Evolutionary conservation across 2,113 vertebrate genomes (phyloP).

Genomic region (Saccopteryx leptura): DNA sequence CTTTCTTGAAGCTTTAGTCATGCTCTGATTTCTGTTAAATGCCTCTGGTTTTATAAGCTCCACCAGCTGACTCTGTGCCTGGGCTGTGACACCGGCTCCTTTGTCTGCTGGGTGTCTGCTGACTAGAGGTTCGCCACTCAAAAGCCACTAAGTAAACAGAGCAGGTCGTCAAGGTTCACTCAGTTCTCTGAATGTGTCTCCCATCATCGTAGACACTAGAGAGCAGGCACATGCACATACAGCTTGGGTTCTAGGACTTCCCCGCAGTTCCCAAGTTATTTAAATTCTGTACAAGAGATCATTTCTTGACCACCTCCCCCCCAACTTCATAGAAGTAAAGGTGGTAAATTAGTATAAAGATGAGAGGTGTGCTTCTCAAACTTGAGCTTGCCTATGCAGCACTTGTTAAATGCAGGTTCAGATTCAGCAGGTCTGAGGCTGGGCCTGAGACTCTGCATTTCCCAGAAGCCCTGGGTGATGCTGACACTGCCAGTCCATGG

Average conservation of each 20-base stretch:
- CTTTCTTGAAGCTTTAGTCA: constrained; percentile 41
- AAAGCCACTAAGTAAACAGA: background rate
- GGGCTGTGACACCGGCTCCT: background rate
- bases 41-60: background rate
- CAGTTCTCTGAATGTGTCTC: background rate
- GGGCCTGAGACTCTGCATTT: background rate
- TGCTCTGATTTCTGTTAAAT: constrained; percentile 58
- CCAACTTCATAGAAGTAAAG: background rate
- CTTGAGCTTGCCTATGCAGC: background rate
- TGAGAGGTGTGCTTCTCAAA: background rate
- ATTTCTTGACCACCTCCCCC: background rate
- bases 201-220: background rate
- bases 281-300: background rate
- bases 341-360: background rate
- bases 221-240: background rate
- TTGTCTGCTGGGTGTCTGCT: background rate
- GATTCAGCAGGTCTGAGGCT: background rate
- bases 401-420: background rate
- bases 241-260: background rate
- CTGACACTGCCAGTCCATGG: background rate
- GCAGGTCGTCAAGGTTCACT: background rate
- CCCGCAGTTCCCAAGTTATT: background rate
- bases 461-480: background rate
- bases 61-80: background rate
- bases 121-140: background rate